phyloP scores from a whole-genome alignment of 2,797 vertebrate species.

The Balearica regulorum region DNA sequence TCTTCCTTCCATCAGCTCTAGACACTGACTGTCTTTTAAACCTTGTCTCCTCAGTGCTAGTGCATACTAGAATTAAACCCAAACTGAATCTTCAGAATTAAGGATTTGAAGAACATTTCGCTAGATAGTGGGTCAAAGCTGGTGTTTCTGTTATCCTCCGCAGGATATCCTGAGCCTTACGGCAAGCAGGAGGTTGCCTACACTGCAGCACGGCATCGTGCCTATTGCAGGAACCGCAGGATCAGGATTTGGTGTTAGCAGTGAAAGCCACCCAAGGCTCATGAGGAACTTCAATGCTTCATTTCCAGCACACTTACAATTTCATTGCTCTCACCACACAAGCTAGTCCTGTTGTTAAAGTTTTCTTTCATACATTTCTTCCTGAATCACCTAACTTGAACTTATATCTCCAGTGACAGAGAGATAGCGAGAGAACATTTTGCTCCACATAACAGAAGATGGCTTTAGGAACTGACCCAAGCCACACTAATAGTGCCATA shows the following conservation, averaged over 20 bases:
- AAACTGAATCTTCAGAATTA: not conserved
- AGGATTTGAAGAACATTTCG: not conserved
- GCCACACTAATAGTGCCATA: not conserved
- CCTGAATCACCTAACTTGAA: not conserved
- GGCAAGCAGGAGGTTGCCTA: not conserved
- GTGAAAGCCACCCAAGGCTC: not conserved
- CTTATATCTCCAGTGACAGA: not conserved
- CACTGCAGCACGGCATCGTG: rapidly evolving
- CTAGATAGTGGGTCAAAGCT: not conserved
- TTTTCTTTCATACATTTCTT: not conserved
- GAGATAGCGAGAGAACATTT: not conserved
- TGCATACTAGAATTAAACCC: not conserved
- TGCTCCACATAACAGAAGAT: not conserved
- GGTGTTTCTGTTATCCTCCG: not conserved
- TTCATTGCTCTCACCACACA: not conserved
- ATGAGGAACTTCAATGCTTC: rapidly evolving
- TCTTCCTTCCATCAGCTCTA: not conserved
- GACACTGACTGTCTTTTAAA: not conserved
- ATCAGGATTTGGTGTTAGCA: not conserved
- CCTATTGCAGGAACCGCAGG: not conserved
- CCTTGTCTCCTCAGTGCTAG: not conserved
- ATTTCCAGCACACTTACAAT: not conserved
- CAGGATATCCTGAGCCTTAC: not conserved
- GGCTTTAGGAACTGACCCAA: not conserved
- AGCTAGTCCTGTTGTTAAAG: not conserved